Base-by-base conservation (phyloP, 2,113 vertebrate genomes). In the Pelvicachromis taeniatus region DNA sequence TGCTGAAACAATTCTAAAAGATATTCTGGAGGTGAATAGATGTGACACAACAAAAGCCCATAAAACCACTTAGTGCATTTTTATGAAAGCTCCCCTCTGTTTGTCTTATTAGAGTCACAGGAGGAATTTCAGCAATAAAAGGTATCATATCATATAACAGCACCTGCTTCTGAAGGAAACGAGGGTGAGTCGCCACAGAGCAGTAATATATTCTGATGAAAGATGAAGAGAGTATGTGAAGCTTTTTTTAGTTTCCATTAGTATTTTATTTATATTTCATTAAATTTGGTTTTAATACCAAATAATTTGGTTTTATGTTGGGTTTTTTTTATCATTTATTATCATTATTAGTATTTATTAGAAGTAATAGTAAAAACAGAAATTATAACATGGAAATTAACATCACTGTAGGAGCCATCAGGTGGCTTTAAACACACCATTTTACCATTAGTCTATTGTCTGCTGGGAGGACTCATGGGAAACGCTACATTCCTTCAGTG, bases 71-170 rank as follows among this genome's bases (percentile, higher is more conserved):
- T 53, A 77, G 78, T 81, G 33, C 80, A 35, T 14, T 81, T 17
- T 16, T 79, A 54, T 83, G 80, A 85, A 77, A 63, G 52, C 9
- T 11, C 50, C n/a, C 35, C 40, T 4, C 14, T 56, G 68, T 80
- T 82, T 79, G 59, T 85, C 33, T 63, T 56, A 56, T 59, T 35
- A 14, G 80, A 61, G 85, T 83, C 61, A 68, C 2, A 6, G 54
- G 12, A 56, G 58, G 89, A 86, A 82, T 85, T 79, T 85, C 7
- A 40, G 59, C 84, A 87, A 88, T 90, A 85, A 86, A 92, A 81
- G 12, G 17, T 61, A 17, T 89, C 77, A 21, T 78, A 52, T 88
- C 48, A 10, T 55, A 78, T 65, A 54, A 31, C 63, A 80, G 73
- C 85, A 82, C 77, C 87, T 77, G 78, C 19, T 77, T 42, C 26